Percentiles rank a stretch among this genome's conserved stretches.
These are phyloP conservation scores for Carlito syrichta DNA, from an alignment of 2,113 vertebrate genomes.

Conservation along the genomic window DNA sequence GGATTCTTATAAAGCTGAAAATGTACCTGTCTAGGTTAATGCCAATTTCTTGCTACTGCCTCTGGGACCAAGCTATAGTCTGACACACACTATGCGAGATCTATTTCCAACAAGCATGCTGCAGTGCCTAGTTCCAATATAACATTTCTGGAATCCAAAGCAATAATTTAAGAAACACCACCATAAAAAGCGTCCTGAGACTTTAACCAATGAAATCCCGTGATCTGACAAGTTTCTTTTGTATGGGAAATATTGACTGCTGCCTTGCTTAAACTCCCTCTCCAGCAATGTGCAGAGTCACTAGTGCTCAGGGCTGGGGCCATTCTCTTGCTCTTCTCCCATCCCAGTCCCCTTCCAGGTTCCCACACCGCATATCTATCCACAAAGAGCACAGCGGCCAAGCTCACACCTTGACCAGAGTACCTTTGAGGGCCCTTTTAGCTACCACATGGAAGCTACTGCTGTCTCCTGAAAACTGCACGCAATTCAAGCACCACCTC, in stretches of 20 bases:
- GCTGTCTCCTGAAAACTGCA: background rate
- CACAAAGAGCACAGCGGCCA: background rate
- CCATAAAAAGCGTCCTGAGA: background rate
- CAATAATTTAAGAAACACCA: slow-evolving; percentile 6
- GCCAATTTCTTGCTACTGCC: background rate
- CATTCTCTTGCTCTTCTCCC: background rate
- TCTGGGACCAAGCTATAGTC: background rate
- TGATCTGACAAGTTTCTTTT: background rate
- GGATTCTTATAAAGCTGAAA: background rate
- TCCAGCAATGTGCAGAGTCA: background rate
- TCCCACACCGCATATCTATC: accelerated
- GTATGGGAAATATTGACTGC: background rate
- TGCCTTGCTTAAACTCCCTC: background rate
- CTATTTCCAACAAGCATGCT: background rate
- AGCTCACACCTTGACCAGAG: background rate
- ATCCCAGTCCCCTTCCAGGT: background rate
- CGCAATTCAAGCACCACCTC: background rate
- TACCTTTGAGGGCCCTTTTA: background rate
- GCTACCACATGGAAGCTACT: background rate
- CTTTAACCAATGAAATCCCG: background rate
- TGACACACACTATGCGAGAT: background rate
- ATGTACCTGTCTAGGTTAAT: background rate
- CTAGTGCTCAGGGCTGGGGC: background rate
- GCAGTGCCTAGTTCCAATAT: background rate
- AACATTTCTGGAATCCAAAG: slow-evolving; percentile 41